phyloP scores from a whole-genome alignment of 2,113 vertebrate genomes.

The Piliocolobus tephrosceles region DNA sequence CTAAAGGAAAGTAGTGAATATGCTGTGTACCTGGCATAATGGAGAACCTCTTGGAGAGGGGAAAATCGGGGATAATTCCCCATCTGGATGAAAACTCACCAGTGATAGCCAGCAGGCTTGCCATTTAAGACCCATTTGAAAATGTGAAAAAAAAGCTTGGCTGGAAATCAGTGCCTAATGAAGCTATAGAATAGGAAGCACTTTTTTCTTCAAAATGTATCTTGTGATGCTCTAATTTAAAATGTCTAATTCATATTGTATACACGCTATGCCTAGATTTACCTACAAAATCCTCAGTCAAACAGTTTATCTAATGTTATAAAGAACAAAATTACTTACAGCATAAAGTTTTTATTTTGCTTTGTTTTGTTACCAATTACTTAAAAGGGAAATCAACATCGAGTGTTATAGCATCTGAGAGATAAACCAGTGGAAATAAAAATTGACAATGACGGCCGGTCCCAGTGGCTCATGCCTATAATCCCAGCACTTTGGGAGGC shows the following conservation, averaged over 20 bases:
- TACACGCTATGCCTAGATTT: not conserved
- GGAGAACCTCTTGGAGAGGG: not conserved
- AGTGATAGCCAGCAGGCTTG: not conserved
- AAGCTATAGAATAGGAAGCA: not conserved
- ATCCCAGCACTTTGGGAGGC: no score
- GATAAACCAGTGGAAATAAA: not conserved
- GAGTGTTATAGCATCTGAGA: not conserved
- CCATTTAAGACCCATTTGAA: not conserved
- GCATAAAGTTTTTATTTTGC: not conserved
- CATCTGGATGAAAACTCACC: not conserved
- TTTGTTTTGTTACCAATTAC: not conserved
- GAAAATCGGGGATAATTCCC: not conserved
- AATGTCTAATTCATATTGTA: not conserved
- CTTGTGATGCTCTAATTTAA: not conserved
- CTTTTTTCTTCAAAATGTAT: not conserved
- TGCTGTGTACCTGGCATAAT: fast-evolving
- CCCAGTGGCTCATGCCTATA: no score
- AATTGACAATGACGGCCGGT: not conserved
- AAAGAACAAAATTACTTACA: not conserved
- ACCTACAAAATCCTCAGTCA: not conserved
- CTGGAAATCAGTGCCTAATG: not conserved
- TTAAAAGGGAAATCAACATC: not conserved
- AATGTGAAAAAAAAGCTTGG: not conserved
- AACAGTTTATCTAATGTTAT: not conserved
- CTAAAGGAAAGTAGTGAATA: not conserved